Conservation (phyloP, 2,113 vertebrate genomes). For the Okapia johnstoni region DNA sequence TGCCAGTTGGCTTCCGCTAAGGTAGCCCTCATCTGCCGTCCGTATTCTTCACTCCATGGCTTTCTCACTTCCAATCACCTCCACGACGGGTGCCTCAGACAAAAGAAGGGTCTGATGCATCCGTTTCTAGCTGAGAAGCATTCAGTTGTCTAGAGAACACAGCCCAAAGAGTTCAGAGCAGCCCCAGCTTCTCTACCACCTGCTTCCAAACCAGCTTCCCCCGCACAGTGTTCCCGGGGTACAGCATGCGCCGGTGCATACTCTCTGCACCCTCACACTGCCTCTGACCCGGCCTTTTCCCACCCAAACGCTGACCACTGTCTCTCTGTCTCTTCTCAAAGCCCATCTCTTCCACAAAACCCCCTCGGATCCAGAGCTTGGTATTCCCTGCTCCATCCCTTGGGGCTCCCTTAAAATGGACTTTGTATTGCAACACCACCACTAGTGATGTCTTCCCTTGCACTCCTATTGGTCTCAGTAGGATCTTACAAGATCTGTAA, state of each 20-base stretch:
- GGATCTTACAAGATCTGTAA: not conserved
- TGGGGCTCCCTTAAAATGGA: not conserved
- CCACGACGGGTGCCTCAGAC: not conserved
- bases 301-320: not conserved
- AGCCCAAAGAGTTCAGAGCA: not conserved
- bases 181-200: not conserved
- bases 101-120: not conserved
- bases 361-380: not conserved
- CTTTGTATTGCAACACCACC: no score
- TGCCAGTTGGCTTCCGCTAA: not conserved
- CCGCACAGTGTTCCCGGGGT: accelerated
- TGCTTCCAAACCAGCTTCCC: not conserved
- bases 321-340: not conserved
- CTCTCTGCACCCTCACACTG: not conserved
- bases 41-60: not conserved
- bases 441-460: not conserved
- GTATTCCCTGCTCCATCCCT: not conserved
- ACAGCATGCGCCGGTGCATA: accelerated
- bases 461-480: not conserved
- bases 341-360: not conserved
- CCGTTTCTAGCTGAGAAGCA: not conserved
- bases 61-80: not conserved
- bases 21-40: not conserved
- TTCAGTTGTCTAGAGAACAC: not conserved
- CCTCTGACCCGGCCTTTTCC: not conserved